phyloP scores from a whole-genome alignment of 2,113 vertebrate species.

The Agapornis roseicollis region DNA sequence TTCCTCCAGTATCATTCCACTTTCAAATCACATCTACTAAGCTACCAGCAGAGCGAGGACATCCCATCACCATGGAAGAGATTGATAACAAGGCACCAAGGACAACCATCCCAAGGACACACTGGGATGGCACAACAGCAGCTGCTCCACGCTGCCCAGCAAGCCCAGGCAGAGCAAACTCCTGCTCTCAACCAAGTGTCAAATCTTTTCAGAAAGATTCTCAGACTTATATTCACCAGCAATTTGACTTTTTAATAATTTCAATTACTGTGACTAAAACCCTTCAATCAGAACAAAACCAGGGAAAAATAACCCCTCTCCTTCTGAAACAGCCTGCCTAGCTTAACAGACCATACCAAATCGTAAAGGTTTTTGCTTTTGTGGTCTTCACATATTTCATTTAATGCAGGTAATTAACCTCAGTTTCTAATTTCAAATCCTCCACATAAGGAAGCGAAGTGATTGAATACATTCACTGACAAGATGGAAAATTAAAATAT shows the following conservation, averaged over 20 bases:
- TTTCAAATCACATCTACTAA: background rate
- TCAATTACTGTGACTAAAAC: constrained; percentile 69
- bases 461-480: constrained; percentile 53
- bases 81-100: background rate
- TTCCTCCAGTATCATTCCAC: background rate
- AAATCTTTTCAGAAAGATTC: constrained; percentile 2
- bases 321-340: constrained; percentile 35
- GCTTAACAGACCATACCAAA: constrained; percentile 63
- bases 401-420: constrained; percentile 70
- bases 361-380: constrained; percentile 56
- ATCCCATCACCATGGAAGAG: background rate
- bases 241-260: constrained; percentile 69
- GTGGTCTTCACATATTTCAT: constrained; percentile 53
- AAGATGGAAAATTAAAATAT: constrained; percentile 63
- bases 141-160: fast-evolving
- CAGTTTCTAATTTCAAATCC: constrained; percentile 69
- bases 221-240: constrained; percentile 31
- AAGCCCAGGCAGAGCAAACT: background rate
- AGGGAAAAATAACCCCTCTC: constrained; percentile 43
- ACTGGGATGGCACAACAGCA: fast-evolving
- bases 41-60: background rate
- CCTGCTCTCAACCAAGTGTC: background rate
- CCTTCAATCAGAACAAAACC: constrained; percentile 57
- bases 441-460: constrained; percentile 11
- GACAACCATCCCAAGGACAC: background rate